phyloP scores from a whole-genome alignment of 1,140 invertebrate genomes.

The Ectropis grisescens region DNA sequence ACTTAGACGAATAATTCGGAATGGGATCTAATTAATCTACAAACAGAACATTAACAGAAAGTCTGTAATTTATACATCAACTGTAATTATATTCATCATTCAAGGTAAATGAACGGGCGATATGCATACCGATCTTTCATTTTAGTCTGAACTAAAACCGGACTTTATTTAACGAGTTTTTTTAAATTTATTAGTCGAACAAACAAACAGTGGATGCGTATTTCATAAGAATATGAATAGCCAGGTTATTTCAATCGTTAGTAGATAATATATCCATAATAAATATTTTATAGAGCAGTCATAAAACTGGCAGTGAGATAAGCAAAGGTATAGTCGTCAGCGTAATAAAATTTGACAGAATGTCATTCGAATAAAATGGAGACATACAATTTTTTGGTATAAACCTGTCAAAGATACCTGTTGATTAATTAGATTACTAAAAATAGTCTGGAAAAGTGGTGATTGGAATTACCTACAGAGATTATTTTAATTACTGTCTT shows the following conservation, averaged over 20 bases:
- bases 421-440: too few species aligned
- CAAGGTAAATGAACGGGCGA: slow-evolving; percentile 50
- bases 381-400: slow-evolving; percentile 20
- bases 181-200: slow-evolving; percentile 27
- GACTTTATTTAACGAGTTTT: slow-evolving; percentile 33
- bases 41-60: slow-evolving; percentile 44
- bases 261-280: slow-evolving; percentile 40
- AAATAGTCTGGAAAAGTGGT: too few species aligned
- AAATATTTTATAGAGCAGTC: slow-evolving; percentile 55
- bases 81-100: slow-evolving; percentile 54
- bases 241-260: slow-evolving; percentile 45
- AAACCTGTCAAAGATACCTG: slow-evolving; percentile 1
- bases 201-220: slow-evolving; percentile 38
- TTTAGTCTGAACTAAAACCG: slow-evolving; percentile 43
- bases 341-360: slow-evolving; percentile 57
- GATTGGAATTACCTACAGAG: too few species aligned
- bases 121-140: slow-evolving; percentile 55
- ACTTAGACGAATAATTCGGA: slow-evolving; percentile 32
- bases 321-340: slow-evolving; percentile 21
- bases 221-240: slow-evolving; percentile 51
- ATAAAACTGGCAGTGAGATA: slow-evolving; percentile 37
- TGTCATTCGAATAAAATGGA: slow-evolving; percentile 44
- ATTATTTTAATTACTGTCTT: too few species aligned
- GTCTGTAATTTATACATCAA: slow-evolving; percentile 42
- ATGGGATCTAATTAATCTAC: slow-evolving; percentile 41